Evolutionary conservation across 2,113 vertebrate genomes (phyloP).

Genomic region (Pardalotus punctatus): DNA sequence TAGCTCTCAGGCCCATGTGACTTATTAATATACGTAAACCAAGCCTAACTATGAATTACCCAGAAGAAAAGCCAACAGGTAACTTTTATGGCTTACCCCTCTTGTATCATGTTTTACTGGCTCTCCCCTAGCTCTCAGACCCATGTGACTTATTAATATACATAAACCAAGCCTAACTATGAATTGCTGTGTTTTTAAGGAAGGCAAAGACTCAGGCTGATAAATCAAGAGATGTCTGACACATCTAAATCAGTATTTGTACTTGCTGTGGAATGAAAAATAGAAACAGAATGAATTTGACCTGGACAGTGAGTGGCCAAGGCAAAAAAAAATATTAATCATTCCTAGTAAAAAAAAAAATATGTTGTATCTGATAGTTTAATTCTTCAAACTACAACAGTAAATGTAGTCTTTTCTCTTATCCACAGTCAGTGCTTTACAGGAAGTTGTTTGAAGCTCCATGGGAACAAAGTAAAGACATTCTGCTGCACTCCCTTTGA

Average conservation of each 20-base stretch:
- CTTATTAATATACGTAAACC: neutral
- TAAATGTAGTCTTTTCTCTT: neutral
- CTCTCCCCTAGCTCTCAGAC: neutral
- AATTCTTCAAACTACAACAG: neutral
- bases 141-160: neutral
- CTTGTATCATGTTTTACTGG: no score
- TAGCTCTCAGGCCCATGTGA: neutral
- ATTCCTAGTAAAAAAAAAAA: neutral
- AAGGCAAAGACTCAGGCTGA: neutral
- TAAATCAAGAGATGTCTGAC: neutral
- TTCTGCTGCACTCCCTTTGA: neutral
- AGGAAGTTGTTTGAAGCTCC: neutral
- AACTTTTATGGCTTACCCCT: no score
- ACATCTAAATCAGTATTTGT: neutral
- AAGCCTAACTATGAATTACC: neutral
- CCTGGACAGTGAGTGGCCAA: neutral
- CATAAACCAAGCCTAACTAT: constrained; percentile 14
- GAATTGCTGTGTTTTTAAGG: neutral
- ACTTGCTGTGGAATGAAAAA: neutral
- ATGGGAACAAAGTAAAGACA: neutral
- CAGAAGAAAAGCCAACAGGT: no score
- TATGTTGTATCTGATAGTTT: neutral
- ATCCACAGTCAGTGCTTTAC: neutral
- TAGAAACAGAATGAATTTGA: neutral
- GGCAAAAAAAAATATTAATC: neutral